These are phyloP conservation scores for Melitaea cinxia DNA, from an alignment of 1,140 invertebrate species.

Conservation along the genomic window DNA sequence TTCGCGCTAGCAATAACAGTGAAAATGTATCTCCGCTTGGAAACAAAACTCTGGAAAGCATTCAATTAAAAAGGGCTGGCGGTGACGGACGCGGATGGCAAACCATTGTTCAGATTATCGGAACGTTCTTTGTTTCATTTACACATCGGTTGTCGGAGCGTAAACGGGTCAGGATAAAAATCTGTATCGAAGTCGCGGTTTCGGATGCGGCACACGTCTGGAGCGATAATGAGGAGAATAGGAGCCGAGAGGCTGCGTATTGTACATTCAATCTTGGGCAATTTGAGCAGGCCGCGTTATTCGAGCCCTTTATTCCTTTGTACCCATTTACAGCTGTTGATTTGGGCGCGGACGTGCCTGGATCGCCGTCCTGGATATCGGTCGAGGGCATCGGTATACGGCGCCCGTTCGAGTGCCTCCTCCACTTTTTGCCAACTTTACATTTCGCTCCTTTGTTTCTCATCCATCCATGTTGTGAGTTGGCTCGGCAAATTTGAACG, in stretches of 20 bases:
- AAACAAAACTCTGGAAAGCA: conserved; percentile 8
- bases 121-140: conserved; percentile 18
- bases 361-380: conserved; percentile 10
- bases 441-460: not conserved
- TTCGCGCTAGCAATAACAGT: conserved; percentile 6
- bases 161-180: conserved; percentile 18
- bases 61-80: conserved; percentile 25
- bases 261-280: conserved; percentile 20
- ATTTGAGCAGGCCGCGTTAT: conserved; percentile 19
- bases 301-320: conserved; percentile 19
- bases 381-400: conserved; percentile 1
- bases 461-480: not conserved
- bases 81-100: conserved; percentile 10
- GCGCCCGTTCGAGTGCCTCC: conserved; percentile 1
- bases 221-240: conserved; percentile 24
- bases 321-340: conserved; percentile 19
- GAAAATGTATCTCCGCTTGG: not conserved
- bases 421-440: not conserved
- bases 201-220: conserved; percentile 18
- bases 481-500: not conserved
- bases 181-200: conserved; percentile 10
- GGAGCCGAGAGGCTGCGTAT: conserved; percentile 13
- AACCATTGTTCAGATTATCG: conserved; percentile 19
- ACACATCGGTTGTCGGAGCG: conserved; percentile 12
- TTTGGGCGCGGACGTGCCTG: conserved; percentile 19